Conservation (phyloP, 2,113 vertebrate species). For the Entosphenus tridentatus region DNA sequence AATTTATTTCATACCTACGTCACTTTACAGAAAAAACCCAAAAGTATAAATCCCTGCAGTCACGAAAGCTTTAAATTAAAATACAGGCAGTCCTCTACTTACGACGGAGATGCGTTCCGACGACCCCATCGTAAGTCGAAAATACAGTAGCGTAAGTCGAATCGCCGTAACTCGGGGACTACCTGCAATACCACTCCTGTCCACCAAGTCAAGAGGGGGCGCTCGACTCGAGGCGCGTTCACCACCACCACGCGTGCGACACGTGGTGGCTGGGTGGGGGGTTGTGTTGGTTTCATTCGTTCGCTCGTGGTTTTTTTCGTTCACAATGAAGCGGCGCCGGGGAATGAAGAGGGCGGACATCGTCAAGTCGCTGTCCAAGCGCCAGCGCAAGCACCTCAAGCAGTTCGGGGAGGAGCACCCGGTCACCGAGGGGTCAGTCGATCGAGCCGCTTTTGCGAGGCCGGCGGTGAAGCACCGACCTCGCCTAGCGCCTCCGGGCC, state of each 20-base stretch:
- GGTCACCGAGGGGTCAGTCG: slow-evolving; percentile 42
- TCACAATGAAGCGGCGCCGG: slow-evolving; percentile 35
- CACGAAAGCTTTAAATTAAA: background rate
- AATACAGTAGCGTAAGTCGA: too few relatives aligned
- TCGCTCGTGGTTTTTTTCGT: background rate
- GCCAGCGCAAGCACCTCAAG: slow-evolving; percentile 56
- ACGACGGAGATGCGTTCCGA: too few relatives aligned
- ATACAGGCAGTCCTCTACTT: too few relatives aligned
- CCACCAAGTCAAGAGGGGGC: background rate
- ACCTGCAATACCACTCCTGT: background rate
- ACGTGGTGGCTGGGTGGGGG: background rate
- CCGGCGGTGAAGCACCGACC: too few relatives aligned
- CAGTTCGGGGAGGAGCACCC: slow-evolving; percentile 85
- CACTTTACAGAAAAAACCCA: too few relatives aligned
- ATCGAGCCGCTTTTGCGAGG: background rate
- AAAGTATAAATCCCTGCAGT: background rate
- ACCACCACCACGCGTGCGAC: slow-evolving; percentile 8
- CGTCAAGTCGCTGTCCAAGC: slow-evolving; percentile 36
- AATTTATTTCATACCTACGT: too few relatives aligned
- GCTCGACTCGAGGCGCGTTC: background rate
- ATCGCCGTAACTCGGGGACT: too few relatives aligned
- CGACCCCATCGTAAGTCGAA: too few relatives aligned
- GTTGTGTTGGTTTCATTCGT: rapidly evolving
- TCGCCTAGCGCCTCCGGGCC: too few relatives aligned
- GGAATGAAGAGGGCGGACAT: slow-evolving; percentile 14